Base-by-base conservation (phyloP, 2,888 invertebrate genomes). In the Psococerastis gibbosa region DNA sequence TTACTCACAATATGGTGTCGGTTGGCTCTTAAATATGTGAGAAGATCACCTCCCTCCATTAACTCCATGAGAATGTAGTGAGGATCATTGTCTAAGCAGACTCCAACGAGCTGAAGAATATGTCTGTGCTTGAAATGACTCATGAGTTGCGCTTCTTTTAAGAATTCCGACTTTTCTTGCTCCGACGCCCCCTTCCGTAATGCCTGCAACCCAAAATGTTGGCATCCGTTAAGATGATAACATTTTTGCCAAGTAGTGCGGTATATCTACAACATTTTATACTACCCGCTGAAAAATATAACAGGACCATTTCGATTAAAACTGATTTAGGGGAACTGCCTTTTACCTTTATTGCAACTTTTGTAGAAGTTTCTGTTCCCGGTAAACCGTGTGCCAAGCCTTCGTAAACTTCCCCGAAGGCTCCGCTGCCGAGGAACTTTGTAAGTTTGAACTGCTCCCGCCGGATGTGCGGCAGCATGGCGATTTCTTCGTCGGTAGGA, bases 131-230 rank as follows among this genome's bases (percentile, higher is more conserved):
- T 85, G 60, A 98, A 95, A 59, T 95, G 92, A 44, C 88, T 87
- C 94, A 98, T 95, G 35, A 97, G 63, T 52, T 89, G 81, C 0
- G 97, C 97, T 64, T 98, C 97, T 62, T 95, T 91, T 9, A 97
- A 64, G 56, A 98, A 94, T 60, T 95, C 94, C 1, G 76, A 74
- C 58, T 88, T 88, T 58, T 92, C 89, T 55, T 81, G 80, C 43
- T 84, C 81, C 0, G 80, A 80, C 3, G 92, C 89, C 15, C 88
- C 89, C 62, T 94, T 89, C 35, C 89, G 72, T 43, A 97, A 66
- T 0, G 89, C 92, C 81, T 88, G 58, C 2, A 59, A 17, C 27
- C 6, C 27, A 11, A n/a, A n/a, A n/a, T n/a, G n/a, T n/a, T n/a
- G n/a, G n/a, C n/a, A n/a, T n/a, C n/a, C n/a, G n/a, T n/a, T n/a